A percentile compares a stretch with the other conserved stretches of the same genome.
Evolutionary conservation across 2,113 vertebrate genomes (phyloP).

Genomic region (Panthera uncia): DNA sequence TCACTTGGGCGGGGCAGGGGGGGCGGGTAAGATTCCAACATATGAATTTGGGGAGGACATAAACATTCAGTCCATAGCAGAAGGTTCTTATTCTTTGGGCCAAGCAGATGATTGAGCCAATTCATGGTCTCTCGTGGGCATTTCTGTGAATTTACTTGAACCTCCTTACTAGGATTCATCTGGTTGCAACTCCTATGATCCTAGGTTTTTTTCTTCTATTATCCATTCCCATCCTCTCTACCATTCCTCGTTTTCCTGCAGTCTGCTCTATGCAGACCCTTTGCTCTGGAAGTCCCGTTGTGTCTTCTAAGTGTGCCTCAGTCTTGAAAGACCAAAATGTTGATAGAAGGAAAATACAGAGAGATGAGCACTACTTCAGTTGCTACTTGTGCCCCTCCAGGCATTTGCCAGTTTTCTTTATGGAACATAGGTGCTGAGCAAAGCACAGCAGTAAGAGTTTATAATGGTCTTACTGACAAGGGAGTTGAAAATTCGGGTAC

Average conservation of each 20-base stretch:
- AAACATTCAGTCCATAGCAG: background rate
- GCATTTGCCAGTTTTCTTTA: conserved; percentile 31
- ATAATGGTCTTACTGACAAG: background rate
- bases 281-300: background rate
- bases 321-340: background rate
- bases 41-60: background rate
- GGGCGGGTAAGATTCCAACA: background rate
- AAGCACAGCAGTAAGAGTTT: conserved; percentile 52
- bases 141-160: conserved; percentile 18
- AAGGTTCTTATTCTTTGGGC: background rate
- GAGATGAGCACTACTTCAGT: background rate
- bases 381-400: background rate
- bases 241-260: background rate
- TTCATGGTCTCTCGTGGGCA: background rate
- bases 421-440: conserved; percentile 5
- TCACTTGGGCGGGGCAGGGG: background rate
- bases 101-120: background rate
- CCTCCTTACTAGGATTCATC: background rate
- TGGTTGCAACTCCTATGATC: background rate
- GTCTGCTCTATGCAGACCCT: background rate
- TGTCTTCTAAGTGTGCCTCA: background rate
- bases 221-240: background rate
- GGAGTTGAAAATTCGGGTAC: background rate
- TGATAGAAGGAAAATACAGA: background rate
- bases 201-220: background rate